Conservation (phyloP, 2,113 vertebrate species). For the Octodon degus region DNA sequence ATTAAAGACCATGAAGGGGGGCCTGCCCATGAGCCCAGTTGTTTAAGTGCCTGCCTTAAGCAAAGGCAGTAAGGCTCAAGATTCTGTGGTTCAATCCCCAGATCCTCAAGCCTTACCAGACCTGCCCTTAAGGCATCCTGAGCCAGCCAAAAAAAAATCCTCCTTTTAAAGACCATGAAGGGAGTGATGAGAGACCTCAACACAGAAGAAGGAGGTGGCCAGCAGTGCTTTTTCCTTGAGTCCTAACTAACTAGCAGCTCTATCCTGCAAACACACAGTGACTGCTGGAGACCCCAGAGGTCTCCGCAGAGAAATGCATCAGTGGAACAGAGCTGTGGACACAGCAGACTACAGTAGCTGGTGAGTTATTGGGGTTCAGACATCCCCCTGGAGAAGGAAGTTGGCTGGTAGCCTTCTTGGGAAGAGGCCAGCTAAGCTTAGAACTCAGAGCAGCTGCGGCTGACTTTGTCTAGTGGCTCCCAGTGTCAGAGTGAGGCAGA, state of each 20-base stretch:
- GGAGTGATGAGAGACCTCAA: not conserved
- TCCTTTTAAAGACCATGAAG: not conserved
- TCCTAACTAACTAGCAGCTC: not conserved
- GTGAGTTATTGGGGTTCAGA: not conserved
- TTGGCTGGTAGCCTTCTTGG: not conserved
- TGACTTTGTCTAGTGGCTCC: not conserved
- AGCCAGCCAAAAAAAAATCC: too few relatives aligned
- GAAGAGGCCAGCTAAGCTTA: not conserved
- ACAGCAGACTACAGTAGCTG: not conserved
- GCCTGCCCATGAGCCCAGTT: too few relatives aligned
- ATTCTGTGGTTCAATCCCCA: too few relatives aligned
- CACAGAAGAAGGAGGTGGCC: not conserved
- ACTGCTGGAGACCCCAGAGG: not conserved
- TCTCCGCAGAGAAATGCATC: not conserved
- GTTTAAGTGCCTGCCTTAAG: too few relatives aligned
- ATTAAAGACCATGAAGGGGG: not conserved
- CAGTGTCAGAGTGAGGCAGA: not conserved
- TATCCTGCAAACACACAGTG: not conserved
- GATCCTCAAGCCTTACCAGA: too few relatives aligned
- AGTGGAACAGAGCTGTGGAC: not conserved
- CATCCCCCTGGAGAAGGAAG: not conserved
- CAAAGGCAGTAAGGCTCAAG: too few relatives aligned
- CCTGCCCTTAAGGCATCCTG: too few relatives aligned
- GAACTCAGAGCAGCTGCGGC: not conserved
- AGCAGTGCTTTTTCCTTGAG: not conserved